A percentile compares a stretch with the other conserved stretches of the same genome.
These are phyloP conservation scores for Acholoe squamosa DNA, from an alignment of 2,888 invertebrate species.

Conservation along the genomic window DNA sequence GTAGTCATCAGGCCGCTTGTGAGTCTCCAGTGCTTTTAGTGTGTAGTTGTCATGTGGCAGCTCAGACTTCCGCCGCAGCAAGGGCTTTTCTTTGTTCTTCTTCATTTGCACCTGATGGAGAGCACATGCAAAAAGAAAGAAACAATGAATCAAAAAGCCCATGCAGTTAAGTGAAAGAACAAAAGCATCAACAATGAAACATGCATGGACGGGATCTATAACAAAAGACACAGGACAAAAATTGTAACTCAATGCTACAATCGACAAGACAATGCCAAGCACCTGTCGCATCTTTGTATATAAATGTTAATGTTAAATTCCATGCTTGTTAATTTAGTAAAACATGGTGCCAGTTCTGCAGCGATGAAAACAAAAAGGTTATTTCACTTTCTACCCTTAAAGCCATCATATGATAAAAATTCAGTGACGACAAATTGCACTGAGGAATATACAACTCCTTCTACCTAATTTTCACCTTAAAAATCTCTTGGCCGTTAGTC, in stretches of 20 bases:
- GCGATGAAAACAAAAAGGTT: too few species aligned
- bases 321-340: neutral
- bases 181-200: slow-evolving; percentile 18
- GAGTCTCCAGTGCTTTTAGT: slow-evolving; percentile 94
- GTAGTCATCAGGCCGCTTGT: slow-evolving; percentile 90
- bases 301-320: neutral
- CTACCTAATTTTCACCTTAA: too few species aligned
- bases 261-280: neutral
- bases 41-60: slow-evolving; percentile 96
- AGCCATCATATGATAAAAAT: too few species aligned
- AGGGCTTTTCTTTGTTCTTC: slow-evolving; percentile 89
- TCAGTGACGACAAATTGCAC: too few species aligned
- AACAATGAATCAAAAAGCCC: slow-evolving; percentile 52
- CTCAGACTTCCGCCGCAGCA: slow-evolving; percentile 96
- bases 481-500: too few species aligned
- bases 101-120: slow-evolving; percentile 62
- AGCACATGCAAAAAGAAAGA: slow-evolving; percentile 59
- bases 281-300: neutral
- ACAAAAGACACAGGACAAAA: neutral
- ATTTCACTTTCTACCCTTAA: too few species aligned
- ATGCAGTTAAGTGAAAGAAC: slow-evolving; percentile 36
- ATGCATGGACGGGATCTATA: slow-evolving; percentile 25
- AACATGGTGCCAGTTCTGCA: neutral
- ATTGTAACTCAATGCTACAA: neutral
- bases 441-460: too few species aligned